Evolutionary conservation across 1,140 invertebrate genomes (phyloP).

Genomic region (Drosophila subpulchrella): DNA sequence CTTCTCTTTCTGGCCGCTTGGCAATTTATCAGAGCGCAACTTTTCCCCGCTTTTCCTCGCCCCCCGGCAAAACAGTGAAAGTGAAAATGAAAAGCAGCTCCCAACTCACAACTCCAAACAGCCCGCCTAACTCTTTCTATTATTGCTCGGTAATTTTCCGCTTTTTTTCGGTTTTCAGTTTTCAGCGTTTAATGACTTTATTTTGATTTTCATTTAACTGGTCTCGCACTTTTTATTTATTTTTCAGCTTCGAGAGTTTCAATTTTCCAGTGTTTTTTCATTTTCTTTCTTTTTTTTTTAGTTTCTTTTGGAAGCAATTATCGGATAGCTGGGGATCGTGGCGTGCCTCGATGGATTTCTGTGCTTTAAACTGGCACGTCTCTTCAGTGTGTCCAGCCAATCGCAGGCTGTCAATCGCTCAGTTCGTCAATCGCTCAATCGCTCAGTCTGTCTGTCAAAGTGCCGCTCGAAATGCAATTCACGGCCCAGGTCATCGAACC

Average conservation of each 20-base stretch:
- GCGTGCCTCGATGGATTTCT: conserved; percentile 6
- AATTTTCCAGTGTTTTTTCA: conserved; percentile 15
- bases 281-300: neutral
- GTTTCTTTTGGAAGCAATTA: conserved; percentile 30
- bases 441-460: conserved; percentile 1
- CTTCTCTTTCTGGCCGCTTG: conserved; percentile 11
- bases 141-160: conserved; percentile 68
- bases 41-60: conserved; percentile 11
- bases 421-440: conserved; percentile 1
- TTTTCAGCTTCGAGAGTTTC: conserved; percentile 19
- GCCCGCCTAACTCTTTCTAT: conserved; percentile 31
- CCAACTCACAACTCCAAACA: neutral
- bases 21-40: conserved; percentile 44
- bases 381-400: conserved; percentile 1
- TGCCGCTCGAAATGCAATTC: conserved; percentile 48
- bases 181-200: conserved; percentile 57
- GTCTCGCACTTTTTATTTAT: conserved; percentile 23
- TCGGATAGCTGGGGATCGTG: conserved; percentile 37
- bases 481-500: conserved; percentile 49
- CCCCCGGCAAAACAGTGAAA: conserved; percentile 54
- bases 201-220: conserved; percentile 70
- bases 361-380: conserved; percentile 10
- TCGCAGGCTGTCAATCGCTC: conserved; percentile 6
- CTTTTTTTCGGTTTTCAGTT: conserved; percentile 27
- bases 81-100: conserved; percentile 55